Evolutionary conservation across 2,888 invertebrate genomes (phyloP), one percentile per base, ranked within the genome.

Genomic region (Cryptophagus acutangulus): DNA sequence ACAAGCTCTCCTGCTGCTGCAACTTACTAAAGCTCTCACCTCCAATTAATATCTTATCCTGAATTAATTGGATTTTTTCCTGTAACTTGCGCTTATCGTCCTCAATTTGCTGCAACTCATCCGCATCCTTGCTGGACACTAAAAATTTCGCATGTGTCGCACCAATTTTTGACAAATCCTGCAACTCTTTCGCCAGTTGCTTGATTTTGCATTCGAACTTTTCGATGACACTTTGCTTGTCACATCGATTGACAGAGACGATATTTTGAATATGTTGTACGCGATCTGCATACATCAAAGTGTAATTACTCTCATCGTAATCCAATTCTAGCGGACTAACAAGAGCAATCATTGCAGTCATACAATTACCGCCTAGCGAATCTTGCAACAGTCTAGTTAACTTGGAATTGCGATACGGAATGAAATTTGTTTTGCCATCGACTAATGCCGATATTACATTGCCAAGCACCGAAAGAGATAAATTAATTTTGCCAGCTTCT

Each of bases 361-460:
- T 88, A 1, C 89, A 87, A 72, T 94, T 95, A 0, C 94, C 94
- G 1, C 94, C 94, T 1, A 96, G 73, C 0, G 95, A 95, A 66
- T 97, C 96, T 71, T 96, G 95, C 43, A 97, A 73, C 26, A 94
- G 70, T n/a, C 93, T 71, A 0, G 96, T 97, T 10, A 97, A 72
- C 68, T 97, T 97, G 0, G 93, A 93, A 73, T 97, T 96, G 54
- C 96, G 77, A 71, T 97, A 97, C 0, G 96, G 96, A 49, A 97
- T 89, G 3, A 3, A 3, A 0, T 87, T 87, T 48, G 87, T 87
- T 70, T 93, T 94, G 25, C 92, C 91, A 70, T 97, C 96, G 1
- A 95, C 93, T 46, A 97, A 73, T 1, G 95, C 93, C 2, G 94
- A 94, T 51, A 97, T 97, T 1, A 97, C 96, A 68, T 96, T 95